Evolutionary conservation across 2,888 invertebrate species (phyloP), one percentile per base, ranked within the genome.

Genomic region (Ecliptopera silaceata): DNA sequence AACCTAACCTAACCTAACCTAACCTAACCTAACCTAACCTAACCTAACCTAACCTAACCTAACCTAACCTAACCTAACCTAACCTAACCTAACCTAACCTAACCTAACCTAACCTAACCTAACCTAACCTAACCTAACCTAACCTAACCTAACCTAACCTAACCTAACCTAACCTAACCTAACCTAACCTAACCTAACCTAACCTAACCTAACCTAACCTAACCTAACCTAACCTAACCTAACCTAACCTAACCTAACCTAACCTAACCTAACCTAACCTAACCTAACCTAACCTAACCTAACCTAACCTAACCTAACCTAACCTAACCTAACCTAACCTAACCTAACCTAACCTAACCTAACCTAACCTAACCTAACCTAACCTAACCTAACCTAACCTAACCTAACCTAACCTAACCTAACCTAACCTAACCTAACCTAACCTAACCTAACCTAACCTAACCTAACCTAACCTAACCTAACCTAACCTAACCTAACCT

Each of bases 31-130:
- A 52, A 52, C 52, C 52, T 52, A 47, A 47, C 47, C 47, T 44
- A 44, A 44, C 44, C 46, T 46, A 46, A 44, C 44, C 44, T 44
- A 44, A 44, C 44, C 44, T 44, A 41, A 47, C 44, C 49, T 29
- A 38, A 31, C 38, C 39, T 49, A 49, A 49, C 49, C 49, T 44
- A 44, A 44, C 44, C 44, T 44, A 44, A 44, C 44, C 44, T 44
- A 44, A 44, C 44, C 44, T 32, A 55, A 31, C 56, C 44, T 50
- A 54, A 53, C 58, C 59, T 54, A 54, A 57, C 57, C 57, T 57
- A 59, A 59, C 59, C 54, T 50, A 59, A 58, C 58, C 59, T 50
- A 54, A 59, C 59, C 55, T 47, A 55, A 54, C 59, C 55, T 44
- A 52, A 47, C 59, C 51, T 51, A 55, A 48, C 55, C 56, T 38